phyloP scores from a whole-genome alignment of 1,140 invertebrate genomes.

The Brachionus koreanus region DNA sequence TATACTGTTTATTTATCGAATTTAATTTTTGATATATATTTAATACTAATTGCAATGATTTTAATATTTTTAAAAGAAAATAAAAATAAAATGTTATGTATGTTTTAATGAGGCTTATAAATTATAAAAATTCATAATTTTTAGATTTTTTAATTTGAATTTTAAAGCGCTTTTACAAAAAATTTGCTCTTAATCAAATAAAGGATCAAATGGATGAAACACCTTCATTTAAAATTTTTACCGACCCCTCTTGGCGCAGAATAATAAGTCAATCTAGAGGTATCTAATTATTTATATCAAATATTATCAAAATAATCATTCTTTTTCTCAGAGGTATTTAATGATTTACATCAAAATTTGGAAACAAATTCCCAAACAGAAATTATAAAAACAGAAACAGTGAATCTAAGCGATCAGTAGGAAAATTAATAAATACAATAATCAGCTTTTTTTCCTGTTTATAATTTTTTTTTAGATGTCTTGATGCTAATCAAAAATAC shows the following conservation, averaged over 20 bases:
- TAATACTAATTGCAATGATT: no score
- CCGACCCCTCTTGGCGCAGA: background rate
- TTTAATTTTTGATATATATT: no score
- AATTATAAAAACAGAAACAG: background rate
- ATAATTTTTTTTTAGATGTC: conserved; percentile 7
- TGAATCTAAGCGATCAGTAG: conserved; percentile 36
- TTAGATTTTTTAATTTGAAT: no score
- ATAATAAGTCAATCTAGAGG: conserved; percentile 34
- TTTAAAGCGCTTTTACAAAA: background rate
- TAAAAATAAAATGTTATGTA: no score
- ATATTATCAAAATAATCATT: background rate
- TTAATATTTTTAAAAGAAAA: no score
- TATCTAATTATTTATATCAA: background rate
- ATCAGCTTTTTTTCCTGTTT: no score
- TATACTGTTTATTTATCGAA: no score
- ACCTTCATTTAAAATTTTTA: background rate
- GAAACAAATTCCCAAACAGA: background rate
- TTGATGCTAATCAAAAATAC: conserved; percentile 37
- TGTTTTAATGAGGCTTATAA: no score
- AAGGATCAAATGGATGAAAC: background rate
- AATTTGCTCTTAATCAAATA: background rate
- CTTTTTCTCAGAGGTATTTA: conserved; percentile 1
- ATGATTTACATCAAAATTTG: conserved; percentile 16
- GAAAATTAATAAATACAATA: background rate
- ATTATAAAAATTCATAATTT: no score